These are phyloP conservation scores for Chrysolina oricalcia DNA, from an alignment of 2,888 invertebrate genomes.

Conservation along the genomic window DNA sequence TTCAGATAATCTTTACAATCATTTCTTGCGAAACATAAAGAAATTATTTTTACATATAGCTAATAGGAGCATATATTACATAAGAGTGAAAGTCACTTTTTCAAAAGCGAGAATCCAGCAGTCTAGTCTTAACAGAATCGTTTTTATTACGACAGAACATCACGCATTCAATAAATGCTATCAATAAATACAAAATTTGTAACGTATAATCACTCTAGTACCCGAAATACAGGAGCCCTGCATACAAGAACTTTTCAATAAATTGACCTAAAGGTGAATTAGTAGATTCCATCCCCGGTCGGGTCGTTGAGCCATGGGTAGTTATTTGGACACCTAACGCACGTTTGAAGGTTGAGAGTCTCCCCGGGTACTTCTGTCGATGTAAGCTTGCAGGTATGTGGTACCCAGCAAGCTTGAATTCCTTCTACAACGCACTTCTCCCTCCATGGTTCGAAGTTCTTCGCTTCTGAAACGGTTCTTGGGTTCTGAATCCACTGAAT, in stretches of 20 bases:
- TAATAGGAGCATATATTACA: conserved; percentile 64
- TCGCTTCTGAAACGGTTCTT: conserved; percentile 86
- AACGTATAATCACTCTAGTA: conserved; percentile 65
- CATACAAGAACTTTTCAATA: conserved; percentile 56
- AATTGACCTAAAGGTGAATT: conserved; percentile 71
- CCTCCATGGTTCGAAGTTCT: conserved; percentile 95
- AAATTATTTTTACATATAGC: conserved; percentile 58
- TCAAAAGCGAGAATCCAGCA: conserved; percentile 60
- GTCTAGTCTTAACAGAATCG: conserved; percentile 65
- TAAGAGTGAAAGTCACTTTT: conserved; percentile 61
- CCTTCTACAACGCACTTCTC: conserved; percentile 94
- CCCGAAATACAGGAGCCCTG: conserved; percentile 54
- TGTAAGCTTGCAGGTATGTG: conserved; percentile 91
- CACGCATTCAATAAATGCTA: conserved; percentile 68
- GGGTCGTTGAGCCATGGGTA: conserved; percentile 97
- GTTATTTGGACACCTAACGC: conserved; percentile 93
- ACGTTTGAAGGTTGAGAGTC: conserved; percentile 94
- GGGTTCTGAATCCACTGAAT: conserved; percentile 97
- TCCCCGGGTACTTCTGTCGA: conserved; percentile 96
- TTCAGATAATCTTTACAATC: conserved; percentile 32
- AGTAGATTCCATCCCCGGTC: conserved; percentile 91
- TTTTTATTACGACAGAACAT: conserved; percentile 67
- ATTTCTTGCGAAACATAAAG: conserved; percentile 46
- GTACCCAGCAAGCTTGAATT: conserved; percentile 88
- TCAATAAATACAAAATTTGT: conserved; percentile 68